phyloP scores from a whole-genome alignment of 2,797 vertebrate genomes.

The Menidia menidia region DNA sequence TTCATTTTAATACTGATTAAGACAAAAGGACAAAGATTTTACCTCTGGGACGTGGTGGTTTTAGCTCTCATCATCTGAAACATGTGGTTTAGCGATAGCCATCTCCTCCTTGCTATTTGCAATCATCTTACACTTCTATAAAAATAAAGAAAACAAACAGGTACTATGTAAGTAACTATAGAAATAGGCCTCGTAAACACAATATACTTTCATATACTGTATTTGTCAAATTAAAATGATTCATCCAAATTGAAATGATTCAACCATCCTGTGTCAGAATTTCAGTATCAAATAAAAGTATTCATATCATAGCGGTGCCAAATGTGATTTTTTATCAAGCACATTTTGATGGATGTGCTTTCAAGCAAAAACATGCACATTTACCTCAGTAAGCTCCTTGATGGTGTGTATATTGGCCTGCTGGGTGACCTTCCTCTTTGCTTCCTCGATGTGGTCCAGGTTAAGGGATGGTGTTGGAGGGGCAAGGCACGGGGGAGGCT shows the following conservation, averaged over 20 bases:
- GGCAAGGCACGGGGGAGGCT: constrained; percentile 81
- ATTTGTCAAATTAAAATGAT: not conserved
- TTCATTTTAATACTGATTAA: not conserved
- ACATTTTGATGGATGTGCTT: not conserved
- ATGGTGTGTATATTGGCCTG: constrained; percentile 96
- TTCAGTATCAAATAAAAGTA: not conserved
- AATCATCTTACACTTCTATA: constrained; percentile 99
- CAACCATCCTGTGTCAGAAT: no score
- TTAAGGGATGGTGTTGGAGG: constrained; percentile 82
- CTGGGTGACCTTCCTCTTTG: constrained; percentile 94
- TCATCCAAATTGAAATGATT: no score
- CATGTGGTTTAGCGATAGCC: constrained; percentile 90
- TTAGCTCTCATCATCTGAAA: constrained; percentile 93
- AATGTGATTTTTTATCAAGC: not conserved
- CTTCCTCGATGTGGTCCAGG: constrained; percentile 88
- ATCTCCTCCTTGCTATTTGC: constrained; percentile 98
- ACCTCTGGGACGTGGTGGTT: constrained; percentile 52
- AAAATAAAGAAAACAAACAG: constrained; percentile 26
- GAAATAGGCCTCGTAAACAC: not conserved
- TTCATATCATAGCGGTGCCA: not conserved
- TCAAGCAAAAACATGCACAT: constrained; percentile 2
- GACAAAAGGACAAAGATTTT: constrained; percentile 10
- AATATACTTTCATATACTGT: no score
- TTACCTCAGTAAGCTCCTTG: constrained; percentile 98
- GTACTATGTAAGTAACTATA: not conserved